phyloP scores from a whole-genome alignment of 2,113 vertebrate genomes.

The Tetrax tetrax region DNA sequence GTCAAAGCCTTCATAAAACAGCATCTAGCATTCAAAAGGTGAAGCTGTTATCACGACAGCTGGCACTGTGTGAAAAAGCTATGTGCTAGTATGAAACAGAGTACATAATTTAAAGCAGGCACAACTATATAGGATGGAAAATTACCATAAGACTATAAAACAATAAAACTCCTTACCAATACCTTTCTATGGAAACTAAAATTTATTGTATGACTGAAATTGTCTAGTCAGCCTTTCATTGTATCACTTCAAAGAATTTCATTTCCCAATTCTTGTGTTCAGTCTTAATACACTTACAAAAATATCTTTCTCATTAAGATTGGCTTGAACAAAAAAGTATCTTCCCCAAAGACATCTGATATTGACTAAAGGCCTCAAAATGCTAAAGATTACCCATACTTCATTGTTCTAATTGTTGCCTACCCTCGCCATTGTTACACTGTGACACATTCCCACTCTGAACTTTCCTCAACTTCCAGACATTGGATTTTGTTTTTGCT shows the following conservation, averaged over 20 bases:
- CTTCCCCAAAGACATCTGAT: not conserved
- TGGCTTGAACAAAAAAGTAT: not conserved
- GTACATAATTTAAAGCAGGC: not conserved
- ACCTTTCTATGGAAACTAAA: not conserved
- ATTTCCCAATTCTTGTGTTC: not conserved
- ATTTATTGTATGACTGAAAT: not conserved
- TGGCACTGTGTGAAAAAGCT: not conserved
- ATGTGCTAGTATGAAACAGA: not conserved
- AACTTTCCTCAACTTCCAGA: not conserved
- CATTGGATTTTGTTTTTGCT: not conserved
- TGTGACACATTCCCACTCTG: not conserved
- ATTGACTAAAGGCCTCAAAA: not conserved
- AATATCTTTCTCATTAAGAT: not conserved
- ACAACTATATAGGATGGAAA: not conserved
- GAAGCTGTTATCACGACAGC: not conserved
- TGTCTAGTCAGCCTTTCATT: not conserved
- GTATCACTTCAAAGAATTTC: not conserved
- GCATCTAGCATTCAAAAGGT: not conserved
- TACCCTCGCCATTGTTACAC: not conserved
- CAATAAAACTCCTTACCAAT: not conserved
- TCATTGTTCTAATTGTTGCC: accelerated
- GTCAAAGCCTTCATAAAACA: not conserved
- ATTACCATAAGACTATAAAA: not conserved
- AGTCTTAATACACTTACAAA: not conserved
- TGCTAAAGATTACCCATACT: not conserved